Evolutionary conservation across 2,113 vertebrate genomes (phyloP).

Genomic region (Passer domesticus): DNA sequence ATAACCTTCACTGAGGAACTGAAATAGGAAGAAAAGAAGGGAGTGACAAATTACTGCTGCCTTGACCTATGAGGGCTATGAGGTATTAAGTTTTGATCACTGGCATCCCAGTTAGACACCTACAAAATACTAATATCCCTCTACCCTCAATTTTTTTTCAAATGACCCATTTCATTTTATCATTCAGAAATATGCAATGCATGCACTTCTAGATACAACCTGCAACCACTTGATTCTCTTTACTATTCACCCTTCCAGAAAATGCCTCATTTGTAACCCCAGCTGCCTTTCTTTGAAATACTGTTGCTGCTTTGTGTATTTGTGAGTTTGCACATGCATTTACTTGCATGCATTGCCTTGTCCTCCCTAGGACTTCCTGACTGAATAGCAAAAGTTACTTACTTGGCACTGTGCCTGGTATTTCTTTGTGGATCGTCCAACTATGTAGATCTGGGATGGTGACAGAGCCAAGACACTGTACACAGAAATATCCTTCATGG

Average conservation of each 20-base stretch:
- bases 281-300: not conserved
- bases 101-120: not conserved
- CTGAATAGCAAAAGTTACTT: not conserved
- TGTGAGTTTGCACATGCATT: not conserved
- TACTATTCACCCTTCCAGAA: not conserved
- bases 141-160: not conserved
- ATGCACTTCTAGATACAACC: not conserved
- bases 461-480: slow-evolving; percentile 93
- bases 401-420: slow-evolving; percentile 97
- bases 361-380: not conserved
- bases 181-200: not conserved
- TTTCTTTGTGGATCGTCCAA: slow-evolving; percentile 95
- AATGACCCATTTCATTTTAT: not conserved
- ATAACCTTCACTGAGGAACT: slow-evolving; percentile 97
- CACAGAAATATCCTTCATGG: slow-evolving; percentile 98
- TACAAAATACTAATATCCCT: not conserved
- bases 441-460: slow-evolving; percentile 93
- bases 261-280: not conserved
- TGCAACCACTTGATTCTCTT: not conserved
- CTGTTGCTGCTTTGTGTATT: not conserved
- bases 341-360: not conserved
- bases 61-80: not conserved
- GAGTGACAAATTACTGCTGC: not conserved
- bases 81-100: not conserved
- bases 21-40: not conserved